These are phyloP conservation scores for Cheilosia urbana DNA, from an alignment of 2,888 invertebrate genomes.

Conservation along the genomic window DNA sequence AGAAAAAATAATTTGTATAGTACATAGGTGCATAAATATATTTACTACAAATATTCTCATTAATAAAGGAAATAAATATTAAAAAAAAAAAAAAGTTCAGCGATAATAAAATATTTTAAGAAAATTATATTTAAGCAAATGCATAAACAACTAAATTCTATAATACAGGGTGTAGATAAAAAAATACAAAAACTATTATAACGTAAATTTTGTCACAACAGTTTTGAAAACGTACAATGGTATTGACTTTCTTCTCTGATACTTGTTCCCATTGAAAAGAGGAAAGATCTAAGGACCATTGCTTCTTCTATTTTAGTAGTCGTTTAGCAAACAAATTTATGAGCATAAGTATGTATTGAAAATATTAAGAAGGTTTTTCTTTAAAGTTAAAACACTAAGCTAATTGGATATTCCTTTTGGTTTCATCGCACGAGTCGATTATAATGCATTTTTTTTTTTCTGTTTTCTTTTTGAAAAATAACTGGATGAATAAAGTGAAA, in stretches of 20 bases:
- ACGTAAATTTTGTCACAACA: conserved; percentile 13
- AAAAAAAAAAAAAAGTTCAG: conserved; percentile 9
- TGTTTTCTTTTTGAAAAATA: conserved; percentile 27
- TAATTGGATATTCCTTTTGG: conserved; percentile 46
- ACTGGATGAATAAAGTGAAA: conserved; percentile 40
- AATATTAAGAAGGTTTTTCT: conserved; percentile 11
- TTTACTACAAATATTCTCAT: conserved; percentile 15
- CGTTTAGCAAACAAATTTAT: background rate
- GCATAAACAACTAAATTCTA: conserved; percentile 14
- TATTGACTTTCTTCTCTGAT: conserved; percentile 8
- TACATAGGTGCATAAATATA: conserved; percentile 10
- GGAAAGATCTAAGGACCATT: conserved; percentile 63
- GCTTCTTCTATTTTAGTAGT: conserved; percentile 43
- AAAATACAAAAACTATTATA: conserved; percentile 10
- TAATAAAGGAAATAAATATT: conserved; percentile 1
- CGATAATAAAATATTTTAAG: conserved; percentile 1
- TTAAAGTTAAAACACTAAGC: conserved; percentile 33
- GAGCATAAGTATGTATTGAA: background rate
- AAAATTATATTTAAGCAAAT: background rate
- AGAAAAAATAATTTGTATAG: conserved; percentile 27
- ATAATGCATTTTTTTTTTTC: conserved; percentile 12
- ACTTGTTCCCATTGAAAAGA: conserved; percentile 12
- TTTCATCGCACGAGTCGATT: conserved; percentile 58
- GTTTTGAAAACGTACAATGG: background rate
- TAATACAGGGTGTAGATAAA: conserved; percentile 66